Percentiles rank a stretch among this genome's conserved stretches.
These are phyloP conservation scores for Lasioglossum villosulum DNA, from an alignment of 2,888 invertebrate species.

Conservation along the genomic window DNA sequence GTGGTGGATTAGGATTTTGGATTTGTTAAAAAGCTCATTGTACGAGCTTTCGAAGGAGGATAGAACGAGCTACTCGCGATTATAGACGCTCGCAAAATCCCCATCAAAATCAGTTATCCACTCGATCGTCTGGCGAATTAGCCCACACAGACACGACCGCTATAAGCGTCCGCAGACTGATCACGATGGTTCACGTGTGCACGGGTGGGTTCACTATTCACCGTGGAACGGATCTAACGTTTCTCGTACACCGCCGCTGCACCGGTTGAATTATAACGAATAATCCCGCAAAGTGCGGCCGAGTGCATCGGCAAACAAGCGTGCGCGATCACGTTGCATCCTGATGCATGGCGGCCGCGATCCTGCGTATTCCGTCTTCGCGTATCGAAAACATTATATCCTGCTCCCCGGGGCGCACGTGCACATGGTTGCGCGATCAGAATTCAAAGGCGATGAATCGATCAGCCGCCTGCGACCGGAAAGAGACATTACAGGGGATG, in stretches of 20 bases:
- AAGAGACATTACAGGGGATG: conserved; percentile 32
- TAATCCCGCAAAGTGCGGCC: conserved; percentile 10
- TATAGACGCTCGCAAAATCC: no score
- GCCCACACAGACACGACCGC: not conserved
- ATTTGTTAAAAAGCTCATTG: no score
- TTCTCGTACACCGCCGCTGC: not conserved
- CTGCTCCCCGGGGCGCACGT: conserved; percentile 29
- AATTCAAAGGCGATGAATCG: conserved; percentile 65
- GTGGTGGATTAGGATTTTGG: no score
- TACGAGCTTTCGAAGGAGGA: no score
- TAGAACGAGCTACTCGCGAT: no score
- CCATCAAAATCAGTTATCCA: not conserved
- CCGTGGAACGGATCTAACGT: not conserved
- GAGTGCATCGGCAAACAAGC: conserved; percentile 32
- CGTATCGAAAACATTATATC: conserved; percentile 47
- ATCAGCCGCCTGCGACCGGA: conserved; percentile 34
- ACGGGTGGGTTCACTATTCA: not conserved
- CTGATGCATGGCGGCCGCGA: conserved; percentile 19
- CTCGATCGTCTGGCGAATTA: not conserved
- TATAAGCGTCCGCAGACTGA: not conserved
- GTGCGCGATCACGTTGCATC: conserved; percentile 35
- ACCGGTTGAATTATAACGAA: conserved; percentile 3
- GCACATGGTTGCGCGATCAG: conserved; percentile 38
- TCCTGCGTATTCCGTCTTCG: conserved; percentile 25
- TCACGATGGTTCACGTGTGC: not conserved